Percentiles rank a stretch among this genome's conserved stretches.
Conservation (phyloP, 2,888 invertebrate genomes). For the Agrotis exclamationis region DNA sequence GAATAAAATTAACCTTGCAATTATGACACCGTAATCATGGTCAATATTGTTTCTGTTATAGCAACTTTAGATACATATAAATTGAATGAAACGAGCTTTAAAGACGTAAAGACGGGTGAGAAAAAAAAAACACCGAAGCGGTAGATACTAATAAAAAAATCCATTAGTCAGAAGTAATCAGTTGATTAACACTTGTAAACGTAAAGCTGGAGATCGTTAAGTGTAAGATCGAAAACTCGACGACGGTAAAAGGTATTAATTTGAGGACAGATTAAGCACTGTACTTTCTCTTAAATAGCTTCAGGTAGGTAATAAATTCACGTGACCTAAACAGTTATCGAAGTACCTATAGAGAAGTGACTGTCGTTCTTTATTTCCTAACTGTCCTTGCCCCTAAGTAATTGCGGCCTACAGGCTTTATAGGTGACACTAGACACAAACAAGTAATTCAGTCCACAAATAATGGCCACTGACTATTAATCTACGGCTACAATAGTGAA, state of each 20-base stretch:
- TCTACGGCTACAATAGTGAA: constrained; percentile 57
- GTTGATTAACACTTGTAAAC: constrained; percentile 35
- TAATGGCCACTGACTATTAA: constrained; percentile 53
- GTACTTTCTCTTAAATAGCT: constrained; percentile 37
- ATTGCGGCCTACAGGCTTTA: constrained; percentile 30
- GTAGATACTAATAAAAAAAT: constrained; percentile 30
- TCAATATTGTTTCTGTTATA: background rate
- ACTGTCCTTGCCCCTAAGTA: constrained; percentile 1
- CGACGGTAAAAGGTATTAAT: constrained; percentile 40
- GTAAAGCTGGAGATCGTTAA: constrained; percentile 31
- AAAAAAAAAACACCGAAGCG: constrained; percentile 25
- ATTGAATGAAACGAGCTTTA: constrained; percentile 15
- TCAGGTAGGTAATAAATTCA: constrained; percentile 38
- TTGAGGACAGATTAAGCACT: constrained; percentile 39
- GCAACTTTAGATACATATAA: background rate
- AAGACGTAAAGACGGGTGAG: constrained; percentile 20
- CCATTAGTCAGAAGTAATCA: constrained; percentile 57
- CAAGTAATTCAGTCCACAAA: constrained; percentile 33
- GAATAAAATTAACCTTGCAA: background rate
- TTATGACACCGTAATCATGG: background rate
- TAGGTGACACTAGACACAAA: constrained; percentile 35
- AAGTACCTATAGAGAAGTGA: constrained; percentile 8
- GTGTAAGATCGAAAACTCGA: background rate
- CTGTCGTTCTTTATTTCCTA: constrained; percentile 16
- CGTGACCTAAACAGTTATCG: constrained; percentile 6